Percentiles rank a stretch among this genome's conserved stretches.
These are phyloP conservation scores for Melangyna quadrimaculata DNA, from an alignment of 2,888 invertebrate genomes.

Conservation along the genomic window DNA sequence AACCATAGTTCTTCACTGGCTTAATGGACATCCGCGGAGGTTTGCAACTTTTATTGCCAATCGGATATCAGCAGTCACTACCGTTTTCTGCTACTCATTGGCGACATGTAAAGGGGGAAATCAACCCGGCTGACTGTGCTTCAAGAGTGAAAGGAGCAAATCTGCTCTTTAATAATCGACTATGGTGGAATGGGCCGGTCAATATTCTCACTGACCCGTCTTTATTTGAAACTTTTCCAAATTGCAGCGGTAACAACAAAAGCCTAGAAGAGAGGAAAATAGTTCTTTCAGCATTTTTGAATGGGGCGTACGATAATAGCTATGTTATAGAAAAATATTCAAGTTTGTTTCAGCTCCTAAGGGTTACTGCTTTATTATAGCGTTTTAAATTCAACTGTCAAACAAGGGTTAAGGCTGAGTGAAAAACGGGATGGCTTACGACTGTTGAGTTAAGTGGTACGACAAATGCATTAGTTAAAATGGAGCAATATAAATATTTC, in stretches of 20 bases:
- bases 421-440: no score
- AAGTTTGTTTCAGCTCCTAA: no score
- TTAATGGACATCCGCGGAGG: conserved; percentile 14
- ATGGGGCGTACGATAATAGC: no score
- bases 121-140: conserved; percentile 1
- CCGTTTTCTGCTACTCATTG: background rate
- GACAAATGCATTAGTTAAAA: no score
- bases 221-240: background rate
- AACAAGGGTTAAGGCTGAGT: no score
- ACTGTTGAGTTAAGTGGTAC: no score
- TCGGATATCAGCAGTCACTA: background rate
- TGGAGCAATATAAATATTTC: no score
- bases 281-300: no score
- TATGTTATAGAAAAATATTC: no score
- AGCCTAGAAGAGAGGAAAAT: no score
- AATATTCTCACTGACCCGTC: background rate
- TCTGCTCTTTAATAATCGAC: background rate
- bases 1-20: conserved; percentile 18
- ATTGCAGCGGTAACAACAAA: background rate
- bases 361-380: no score
- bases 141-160: background rate
- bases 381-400: no score
- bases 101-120: background rate
- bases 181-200: conserved; percentile 14
- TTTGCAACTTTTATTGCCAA: conserved; percentile 11